Base-by-base conservation (phyloP, 1,140 invertebrate species). In the Hycleus phaleratus region DNA sequence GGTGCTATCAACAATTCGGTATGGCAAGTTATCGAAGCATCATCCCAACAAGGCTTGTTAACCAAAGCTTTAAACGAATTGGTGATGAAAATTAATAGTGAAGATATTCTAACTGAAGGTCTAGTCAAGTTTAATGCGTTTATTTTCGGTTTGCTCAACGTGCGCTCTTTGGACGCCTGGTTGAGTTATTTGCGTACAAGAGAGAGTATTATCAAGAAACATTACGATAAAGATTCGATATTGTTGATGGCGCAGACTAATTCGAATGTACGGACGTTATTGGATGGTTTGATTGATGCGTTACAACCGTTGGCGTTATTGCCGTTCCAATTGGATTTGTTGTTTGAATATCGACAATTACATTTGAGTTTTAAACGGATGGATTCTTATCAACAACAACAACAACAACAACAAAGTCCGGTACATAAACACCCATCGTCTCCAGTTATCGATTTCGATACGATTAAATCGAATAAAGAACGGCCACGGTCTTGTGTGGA, bases 51-150 rank as follows among this genome's bases (percentile, higher is more conserved):
- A 79, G 86, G 85, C 57, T 87, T 87, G 9, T 83, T 91, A 43
- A 91, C 90, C 4, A 85, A 90, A 71, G 86, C 88, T n/a, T 75
- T 93, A 2, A 88, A 91, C 74, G 91, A 93, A 68, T 75, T 93
- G 45, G 89, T 93, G 7, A 81, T 91, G 70, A 82, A 87, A 69
- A 85, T 95, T 61, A 93, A 92, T 70, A 85, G 83, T 60, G 90
- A 92, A 75, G 85, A 91, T 69, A 82, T 84, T 42, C 83, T 95
- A 2, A 86, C 86, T 3, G 90, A 93, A 73, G 90, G 88, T 57
- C 80, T 89, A 68, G 81, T 92, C 55, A 93, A 92, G 71, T 93
- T 95, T 69, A 91, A 93, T 73, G 90, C 90, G 49, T 93, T 95
- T 73, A 84, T 93, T 59, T 85, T 92, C 74, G 91, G 90, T 39